These are phyloP conservation scores for Spicauda simplicius DNA, from an alignment of 2,888 invertebrate species.

Conservation along the genomic window DNA sequence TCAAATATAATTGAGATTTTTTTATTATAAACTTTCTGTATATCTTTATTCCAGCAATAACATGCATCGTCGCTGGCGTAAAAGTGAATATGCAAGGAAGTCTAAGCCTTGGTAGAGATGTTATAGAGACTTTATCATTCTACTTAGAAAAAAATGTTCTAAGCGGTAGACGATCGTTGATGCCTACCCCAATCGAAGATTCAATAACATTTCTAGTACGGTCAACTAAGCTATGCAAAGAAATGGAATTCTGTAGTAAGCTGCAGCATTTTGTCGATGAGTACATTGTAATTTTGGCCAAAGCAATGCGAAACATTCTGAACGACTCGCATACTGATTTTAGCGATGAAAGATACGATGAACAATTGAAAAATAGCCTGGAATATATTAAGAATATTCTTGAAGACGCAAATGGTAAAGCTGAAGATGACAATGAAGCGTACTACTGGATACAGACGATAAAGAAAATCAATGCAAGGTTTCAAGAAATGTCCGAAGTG, in stretches of 20 bases:
- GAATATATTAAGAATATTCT: conserved; percentile 53
- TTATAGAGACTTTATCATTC: conserved; percentile 57
- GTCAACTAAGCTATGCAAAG: conserved; percentile 55
- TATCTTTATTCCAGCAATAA: conserved; percentile 9
- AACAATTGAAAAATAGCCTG: conserved; percentile 52
- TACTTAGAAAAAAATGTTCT: conserved; percentile 47
- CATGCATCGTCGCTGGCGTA: conserved; percentile 46
- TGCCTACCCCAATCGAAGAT: conserved; percentile 45
- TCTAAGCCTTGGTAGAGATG: conserved; percentile 64
- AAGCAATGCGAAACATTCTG: conserved; percentile 54
- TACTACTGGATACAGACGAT: conserved; percentile 59
- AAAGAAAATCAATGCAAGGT: conserved; percentile 62
- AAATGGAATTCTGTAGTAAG: conserved; percentile 55
- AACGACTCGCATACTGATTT: conserved; percentile 41
- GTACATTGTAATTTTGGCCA: conserved; percentile 56
- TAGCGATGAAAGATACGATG: conserved; percentile 46
- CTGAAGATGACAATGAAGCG: conserved; percentile 46
- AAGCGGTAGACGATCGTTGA: conserved; percentile 48
- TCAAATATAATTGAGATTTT: too few species aligned
- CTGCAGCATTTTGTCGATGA: conserved; percentile 55
- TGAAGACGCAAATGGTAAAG: conserved; percentile 47
- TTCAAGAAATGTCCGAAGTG: conserved; percentile 53
- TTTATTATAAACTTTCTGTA: neutral
- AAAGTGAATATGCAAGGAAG: conserved; percentile 69
- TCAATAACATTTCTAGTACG: conserved; percentile 51